Base-by-base conservation (phyloP, 2,888 invertebrate species). In the Lasioglossum marginatum region DNA sequence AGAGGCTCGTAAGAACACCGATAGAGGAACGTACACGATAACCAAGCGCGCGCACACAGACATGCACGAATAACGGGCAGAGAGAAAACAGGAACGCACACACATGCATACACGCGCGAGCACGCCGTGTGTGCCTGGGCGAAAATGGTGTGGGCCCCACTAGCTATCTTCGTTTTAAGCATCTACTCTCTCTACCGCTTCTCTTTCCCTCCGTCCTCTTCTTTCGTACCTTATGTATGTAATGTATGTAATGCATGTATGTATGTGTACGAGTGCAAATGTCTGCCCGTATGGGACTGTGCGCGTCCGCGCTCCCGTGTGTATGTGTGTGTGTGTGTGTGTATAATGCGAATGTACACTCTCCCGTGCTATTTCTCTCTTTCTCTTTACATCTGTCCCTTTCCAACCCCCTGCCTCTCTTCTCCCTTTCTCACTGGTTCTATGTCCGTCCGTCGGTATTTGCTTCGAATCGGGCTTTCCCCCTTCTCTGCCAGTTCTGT, bases 81-180 rank as follows among this genome's bases (percentile, higher is more conserved):
- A 88, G 83, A 81, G 83, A 79, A 77, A 63, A 84, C 74, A 73
- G 76, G 43, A 75, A 87, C 88, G 68, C 63, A 70, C 79, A 75
- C 68, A 70, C 40, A 52, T 37, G 23, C 57, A 57, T 52, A 48
- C 60, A 81, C 66, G n/a, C 34, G 27, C 70, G 70, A 63, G 63
- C 19, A 43, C 27, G 74, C 6, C 81, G 86, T 82, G 79, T 91
- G 81, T 81, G 83, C 63, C 88, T 83, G 87, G 88, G 86, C 85
- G 91, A 96, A 96, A 96, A 96, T 96, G 95, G 96, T 96, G 95
- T 77, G 77, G 96, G 92, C 92, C 92, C 96, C 95, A 95, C 94
- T 94, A 96, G 96, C 96, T 95, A 96, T 95, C 96, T 95, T 96
- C 96, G 93, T 94, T 93, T 94, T 93, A 93, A 95, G 96, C 95